Conservation (phyloP, 2,797 vertebrate genomes). For the Lacerta agilis region DNA sequence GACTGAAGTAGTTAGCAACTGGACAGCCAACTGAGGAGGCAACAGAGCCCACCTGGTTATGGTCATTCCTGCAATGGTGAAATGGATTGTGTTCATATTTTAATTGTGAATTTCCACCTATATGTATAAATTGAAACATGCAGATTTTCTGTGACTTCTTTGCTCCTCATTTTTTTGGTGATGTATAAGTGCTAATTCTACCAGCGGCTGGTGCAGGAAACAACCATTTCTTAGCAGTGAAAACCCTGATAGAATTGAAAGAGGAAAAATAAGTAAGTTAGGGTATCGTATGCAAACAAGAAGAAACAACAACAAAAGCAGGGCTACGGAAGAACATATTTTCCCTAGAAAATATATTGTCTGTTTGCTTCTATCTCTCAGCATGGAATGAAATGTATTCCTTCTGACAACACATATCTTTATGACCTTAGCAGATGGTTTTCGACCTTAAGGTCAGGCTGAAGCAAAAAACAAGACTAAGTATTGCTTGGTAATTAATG, state of each 20-base stretch:
- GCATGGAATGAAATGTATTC: background rate
- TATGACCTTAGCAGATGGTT: background rate
- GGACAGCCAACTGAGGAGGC: too few species aligned
- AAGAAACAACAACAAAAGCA: too few species aligned
- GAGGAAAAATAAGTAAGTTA: background rate
- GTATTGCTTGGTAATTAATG: background rate
- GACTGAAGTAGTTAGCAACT: too few species aligned
- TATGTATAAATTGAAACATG: background rate
- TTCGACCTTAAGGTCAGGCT: background rate
- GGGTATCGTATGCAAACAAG: background rate
- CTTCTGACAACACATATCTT: background rate
- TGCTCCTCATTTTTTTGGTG: too few species aligned
- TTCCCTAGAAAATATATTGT: background rate
- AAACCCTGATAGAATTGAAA: background rate
- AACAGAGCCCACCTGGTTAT: too few species aligned
- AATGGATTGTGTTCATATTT: too few species aligned
- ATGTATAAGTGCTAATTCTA: too few species aligned
- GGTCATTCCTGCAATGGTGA: too few species aligned
- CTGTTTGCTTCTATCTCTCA: background rate
- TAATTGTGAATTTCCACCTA: too few species aligned
- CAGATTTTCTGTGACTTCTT: background rate
- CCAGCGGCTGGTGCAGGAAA: too few species aligned
- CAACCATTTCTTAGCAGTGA: background rate
- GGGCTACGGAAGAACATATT: too few species aligned
- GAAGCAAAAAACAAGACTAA: background rate